Evolutionary conservation across 2,888 invertebrate genomes (phyloP).

Genomic region (Ochropleura leucogaster): DNA sequence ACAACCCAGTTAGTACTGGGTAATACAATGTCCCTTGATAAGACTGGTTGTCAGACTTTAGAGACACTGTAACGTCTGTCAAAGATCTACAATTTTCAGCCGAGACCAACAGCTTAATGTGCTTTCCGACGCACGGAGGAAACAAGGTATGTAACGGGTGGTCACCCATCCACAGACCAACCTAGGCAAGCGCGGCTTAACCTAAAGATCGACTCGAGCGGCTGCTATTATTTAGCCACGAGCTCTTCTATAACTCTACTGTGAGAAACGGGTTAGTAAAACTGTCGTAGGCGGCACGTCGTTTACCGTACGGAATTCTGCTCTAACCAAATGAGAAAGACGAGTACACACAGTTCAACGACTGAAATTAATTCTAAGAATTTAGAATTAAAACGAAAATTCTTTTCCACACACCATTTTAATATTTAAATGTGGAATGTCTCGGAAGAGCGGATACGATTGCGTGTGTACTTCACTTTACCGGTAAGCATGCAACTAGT

Average conservation of each 20-base stretch:
- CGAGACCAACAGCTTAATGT: too few species aligned
- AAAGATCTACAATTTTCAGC: too few species aligned
- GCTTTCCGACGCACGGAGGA: too few species aligned
- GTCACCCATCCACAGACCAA: too few species aligned
- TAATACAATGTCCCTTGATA: too few species aligned
- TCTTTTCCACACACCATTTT: conserved; percentile 41
- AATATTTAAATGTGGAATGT: conserved; percentile 54
- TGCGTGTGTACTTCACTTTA: conserved; percentile 47
- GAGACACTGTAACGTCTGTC: too few species aligned
- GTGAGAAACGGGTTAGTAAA: conserved; percentile 59
- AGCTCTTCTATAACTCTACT: conserved; percentile 19
- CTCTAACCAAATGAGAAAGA: conserved; percentile 13
- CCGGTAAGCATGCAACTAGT: conserved; percentile 36
- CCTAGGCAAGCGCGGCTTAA: too few species aligned
- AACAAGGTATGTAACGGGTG: too few species aligned
- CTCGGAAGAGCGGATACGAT: conserved; percentile 39
- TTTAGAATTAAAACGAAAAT: conserved; percentile 46
- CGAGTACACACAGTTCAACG: conserved; percentile 17
- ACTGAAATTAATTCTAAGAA: conserved; percentile 46
- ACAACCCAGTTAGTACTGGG: too few species aligned
- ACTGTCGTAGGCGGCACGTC: conserved; percentile 49
- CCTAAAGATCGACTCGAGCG: too few species aligned
- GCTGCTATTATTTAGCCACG: too few species aligned
- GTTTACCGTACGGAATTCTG: conserved; percentile 46
- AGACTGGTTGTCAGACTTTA: too few species aligned